phyloP scores from a whole-genome alignment of 2,797 vertebrate genomes.

The Sebastes wilsoni region DNA sequence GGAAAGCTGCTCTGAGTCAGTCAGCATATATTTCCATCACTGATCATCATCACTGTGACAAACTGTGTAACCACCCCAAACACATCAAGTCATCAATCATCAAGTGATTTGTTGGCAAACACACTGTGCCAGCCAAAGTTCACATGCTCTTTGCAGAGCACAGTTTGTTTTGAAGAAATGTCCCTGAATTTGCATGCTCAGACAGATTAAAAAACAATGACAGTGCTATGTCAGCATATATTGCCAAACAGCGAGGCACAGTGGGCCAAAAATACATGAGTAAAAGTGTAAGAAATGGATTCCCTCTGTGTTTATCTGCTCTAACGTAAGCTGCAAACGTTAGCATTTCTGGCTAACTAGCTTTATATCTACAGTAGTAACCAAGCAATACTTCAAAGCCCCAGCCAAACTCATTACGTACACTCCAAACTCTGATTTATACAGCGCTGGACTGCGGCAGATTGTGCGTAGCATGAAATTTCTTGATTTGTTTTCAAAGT shows the following conservation, averaged over 20 bases:
- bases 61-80: not conserved
- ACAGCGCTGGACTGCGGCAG: too few relatives aligned
- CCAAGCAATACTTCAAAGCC: too few relatives aligned
- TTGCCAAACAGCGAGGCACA: not conserved
- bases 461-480: too few relatives aligned
- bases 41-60: conserved; percentile 14
- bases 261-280: not conserved
- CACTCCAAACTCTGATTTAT: not conserved
- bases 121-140: conserved; percentile 2
- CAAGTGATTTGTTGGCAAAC: conserved; percentile 33
- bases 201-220: not conserved
- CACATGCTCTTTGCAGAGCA: conserved; percentile 23
- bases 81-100: not conserved
- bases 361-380: not conserved
- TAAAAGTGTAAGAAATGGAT: not conserved
- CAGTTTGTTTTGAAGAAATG: not conserved
- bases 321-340: not conserved
- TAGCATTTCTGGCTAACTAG: not conserved
- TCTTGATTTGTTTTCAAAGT: too few relatives aligned
- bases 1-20: conserved; percentile 39
- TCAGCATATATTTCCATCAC: conserved; percentile 22
- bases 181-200: not conserved
- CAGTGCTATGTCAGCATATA: not conserved
- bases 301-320: not conserved
- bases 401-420: not conserved